phyloP scores from a whole-genome alignment of 2,888 invertebrate genomes.

The Sepiola atlantica region DNA sequence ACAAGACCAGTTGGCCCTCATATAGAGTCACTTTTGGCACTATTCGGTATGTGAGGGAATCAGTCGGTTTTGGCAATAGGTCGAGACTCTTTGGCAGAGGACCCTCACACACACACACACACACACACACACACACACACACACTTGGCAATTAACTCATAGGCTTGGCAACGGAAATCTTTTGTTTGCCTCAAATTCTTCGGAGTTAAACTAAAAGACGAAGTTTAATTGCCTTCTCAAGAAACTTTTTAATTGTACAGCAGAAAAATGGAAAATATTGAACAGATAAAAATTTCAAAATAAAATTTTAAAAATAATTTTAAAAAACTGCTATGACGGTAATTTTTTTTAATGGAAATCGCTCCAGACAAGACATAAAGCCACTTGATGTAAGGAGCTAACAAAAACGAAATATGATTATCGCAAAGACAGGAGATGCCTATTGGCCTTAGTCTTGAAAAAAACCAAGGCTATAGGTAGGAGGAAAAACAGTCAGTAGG shows the following conservation, averaged over 20 bases:
- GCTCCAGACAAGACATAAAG: too few species aligned
- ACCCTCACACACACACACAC: neutral
- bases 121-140: neutral
- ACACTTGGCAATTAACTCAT: neutral
- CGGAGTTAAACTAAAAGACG: neutral
- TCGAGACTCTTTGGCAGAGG: neutral
- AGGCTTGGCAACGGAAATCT: neutral
- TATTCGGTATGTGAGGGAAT: neutral
- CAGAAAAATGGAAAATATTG: neutral
- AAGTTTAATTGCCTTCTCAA: neutral
- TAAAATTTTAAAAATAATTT: too few species aligned
- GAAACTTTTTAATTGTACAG: neutral
- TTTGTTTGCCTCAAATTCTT: neutral
- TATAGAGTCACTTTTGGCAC: neutral
- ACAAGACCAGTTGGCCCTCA: neutral
- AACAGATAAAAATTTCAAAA: too few species aligned
- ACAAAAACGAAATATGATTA: too few species aligned
- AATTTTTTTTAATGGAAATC: too few species aligned
- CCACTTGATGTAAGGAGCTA: too few species aligned
- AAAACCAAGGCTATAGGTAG: too few species aligned
- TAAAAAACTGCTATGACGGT: too few species aligned
- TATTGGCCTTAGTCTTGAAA: too few species aligned
- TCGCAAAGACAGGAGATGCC: too few species aligned
- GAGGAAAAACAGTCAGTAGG: too few species aligned
- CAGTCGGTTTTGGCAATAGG: neutral